Evolutionary conservation across 2,888 invertebrate species (phyloP).

Genomic region (Octonoba sinensis): DNA sequence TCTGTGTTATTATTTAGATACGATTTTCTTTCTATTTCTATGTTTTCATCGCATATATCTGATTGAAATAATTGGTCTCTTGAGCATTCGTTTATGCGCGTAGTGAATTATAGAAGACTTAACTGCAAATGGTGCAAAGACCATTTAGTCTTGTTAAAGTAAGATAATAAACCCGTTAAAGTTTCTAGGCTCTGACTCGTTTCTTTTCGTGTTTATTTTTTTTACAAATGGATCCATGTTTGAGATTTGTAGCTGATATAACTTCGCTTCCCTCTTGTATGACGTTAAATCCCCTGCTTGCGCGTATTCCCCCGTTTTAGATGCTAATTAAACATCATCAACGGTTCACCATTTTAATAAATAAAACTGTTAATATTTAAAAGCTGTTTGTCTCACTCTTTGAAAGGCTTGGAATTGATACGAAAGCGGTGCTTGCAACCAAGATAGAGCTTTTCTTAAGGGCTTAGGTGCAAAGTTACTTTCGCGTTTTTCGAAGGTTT

Average conservation of each 20-base stretch:
- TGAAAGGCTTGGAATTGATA: no score
- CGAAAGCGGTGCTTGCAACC: no score
- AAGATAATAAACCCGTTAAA: conserved; percentile 38
- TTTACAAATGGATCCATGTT: conserved; percentile 19
- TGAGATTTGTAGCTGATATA: conserved; percentile 38
- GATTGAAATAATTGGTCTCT: conserved; percentile 47
- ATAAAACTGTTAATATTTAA: conserved; percentile 29
- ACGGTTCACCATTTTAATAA: conserved; percentile 41
- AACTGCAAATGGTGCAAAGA: conserved; percentile 49
- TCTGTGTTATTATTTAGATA: not conserved
- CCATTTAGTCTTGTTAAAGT: conserved; percentile 52
- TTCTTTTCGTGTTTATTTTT: conserved; percentile 19
- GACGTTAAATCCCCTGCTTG: conserved; percentile 10
- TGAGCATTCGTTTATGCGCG: conserved; percentile 31
- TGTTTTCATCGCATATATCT: conserved; percentile 1
- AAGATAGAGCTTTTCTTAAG: no score
- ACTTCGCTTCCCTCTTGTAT: conserved; percentile 17
- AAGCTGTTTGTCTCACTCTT: conserved; percentile 47
- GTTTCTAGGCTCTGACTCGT: conserved; percentile 23
- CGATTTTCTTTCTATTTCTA: not conserved
- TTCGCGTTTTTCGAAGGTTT: no score
- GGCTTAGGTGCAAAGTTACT: no score
- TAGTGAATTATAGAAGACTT: conserved; percentile 53
- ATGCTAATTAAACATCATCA: conserved; percentile 48
- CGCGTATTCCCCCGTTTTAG: conserved; percentile 10